A percentile compares a stretch with the other conserved stretches of the same genome.
These are phyloP conservation scores for Euzophera pinguis DNA, from an alignment of 2,888 invertebrate genomes.

Conservation along the genomic window DNA sequence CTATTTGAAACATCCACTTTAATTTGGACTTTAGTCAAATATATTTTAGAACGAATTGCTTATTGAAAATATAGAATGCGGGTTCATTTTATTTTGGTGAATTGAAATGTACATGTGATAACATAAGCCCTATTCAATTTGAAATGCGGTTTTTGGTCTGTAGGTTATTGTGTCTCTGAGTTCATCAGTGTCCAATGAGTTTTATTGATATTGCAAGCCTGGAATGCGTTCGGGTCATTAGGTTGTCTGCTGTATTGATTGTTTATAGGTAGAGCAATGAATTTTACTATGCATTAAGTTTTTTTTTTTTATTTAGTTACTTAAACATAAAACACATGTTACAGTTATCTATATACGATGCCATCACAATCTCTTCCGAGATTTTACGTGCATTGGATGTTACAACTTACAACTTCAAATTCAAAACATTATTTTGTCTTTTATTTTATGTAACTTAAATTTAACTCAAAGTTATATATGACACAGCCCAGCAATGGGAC, in stretches of 20 bases:
- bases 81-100: slow-evolving; percentile 26
- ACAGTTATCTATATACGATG: no score
- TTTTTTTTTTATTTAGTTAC: no score
- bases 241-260: slow-evolving; percentile 11
- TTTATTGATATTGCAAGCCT: slow-evolving; percentile 18
- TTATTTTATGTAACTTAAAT: no score
- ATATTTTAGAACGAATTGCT: slow-evolving; percentile 11
- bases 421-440: no score
- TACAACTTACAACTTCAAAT: no score
- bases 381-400: no score
- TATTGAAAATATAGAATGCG: slow-evolving; percentile 16
- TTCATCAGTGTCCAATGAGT: slow-evolving; percentile 18
- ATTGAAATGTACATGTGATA: slow-evolving; percentile 31
- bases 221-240: slow-evolving; percentile 13
- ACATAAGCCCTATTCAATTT: slow-evolving; percentile 34
- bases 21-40: slow-evolving; percentile 18
- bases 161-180: slow-evolving; percentile 25
- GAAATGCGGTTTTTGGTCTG: slow-evolving; percentile 36
- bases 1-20: slow-evolving; percentile 40
- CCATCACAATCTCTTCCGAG: no score
- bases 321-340: no score
- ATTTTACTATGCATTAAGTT: neutral
- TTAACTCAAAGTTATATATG: no score
- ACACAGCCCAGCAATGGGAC: no score
- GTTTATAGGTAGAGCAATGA: slow-evolving; percentile 1